Conservation (phyloP, 2,113 vertebrate species). For the Saccopteryx leptura region DNA sequence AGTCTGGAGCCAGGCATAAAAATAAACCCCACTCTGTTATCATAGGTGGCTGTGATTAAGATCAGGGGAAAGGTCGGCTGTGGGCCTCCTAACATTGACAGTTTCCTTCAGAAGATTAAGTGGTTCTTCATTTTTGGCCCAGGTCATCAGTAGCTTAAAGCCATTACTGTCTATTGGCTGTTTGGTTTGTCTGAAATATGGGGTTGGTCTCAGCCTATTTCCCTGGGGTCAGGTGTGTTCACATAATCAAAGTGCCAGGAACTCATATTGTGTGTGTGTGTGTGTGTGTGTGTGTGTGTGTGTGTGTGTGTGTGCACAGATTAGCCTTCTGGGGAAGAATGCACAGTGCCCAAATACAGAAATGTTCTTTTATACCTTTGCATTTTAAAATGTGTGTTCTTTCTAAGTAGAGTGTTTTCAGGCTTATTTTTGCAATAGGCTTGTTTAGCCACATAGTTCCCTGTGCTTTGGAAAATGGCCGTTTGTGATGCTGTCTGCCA, state of each 20-base stretch:
- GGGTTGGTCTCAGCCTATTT: constrained; percentile 69
- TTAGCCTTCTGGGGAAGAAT: background rate
- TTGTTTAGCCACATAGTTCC: background rate
- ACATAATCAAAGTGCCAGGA: constrained; percentile 70
- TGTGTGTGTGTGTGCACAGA: background rate
- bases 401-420: background rate
- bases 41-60: constrained; percentile 84
- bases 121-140: constrained; percentile 74
- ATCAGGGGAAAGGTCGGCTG: constrained; percentile 65
- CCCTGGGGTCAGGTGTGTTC: constrained; percentile 79
- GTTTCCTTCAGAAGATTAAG: constrained; percentile 81
- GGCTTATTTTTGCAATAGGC: background rate
- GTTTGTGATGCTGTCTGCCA: background rate
- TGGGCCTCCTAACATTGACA: constrained; percentile 74
- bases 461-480: constrained; percentile 34
- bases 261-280: rapidly evolving
- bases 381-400: background rate
- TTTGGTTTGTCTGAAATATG: constrained; percentile 85
- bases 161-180: constrained; percentile 85
- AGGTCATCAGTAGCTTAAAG: constrained; percentile 81
- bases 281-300: background rate
- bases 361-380: background rate
- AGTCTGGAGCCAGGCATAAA: constrained; percentile 76
- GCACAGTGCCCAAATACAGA: background rate
- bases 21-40: constrained; percentile 82